These are phyloP conservation scores for Drosophila watanabei DNA, from an alignment of 1,140 invertebrate species.

Conservation along the genomic window DNA sequence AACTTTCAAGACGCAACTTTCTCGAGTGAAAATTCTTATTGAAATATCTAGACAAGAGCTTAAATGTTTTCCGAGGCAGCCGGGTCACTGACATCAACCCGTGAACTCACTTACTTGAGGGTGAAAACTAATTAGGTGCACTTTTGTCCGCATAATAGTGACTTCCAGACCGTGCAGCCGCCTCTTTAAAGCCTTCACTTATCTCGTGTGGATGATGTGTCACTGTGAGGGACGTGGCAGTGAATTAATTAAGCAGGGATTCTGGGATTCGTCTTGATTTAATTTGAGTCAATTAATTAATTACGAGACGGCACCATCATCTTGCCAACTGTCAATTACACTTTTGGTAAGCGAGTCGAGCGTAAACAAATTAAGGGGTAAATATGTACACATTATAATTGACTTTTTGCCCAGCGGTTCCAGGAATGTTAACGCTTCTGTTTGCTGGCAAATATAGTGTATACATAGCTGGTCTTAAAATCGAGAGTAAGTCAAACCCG, in stretches of 20 bases:
- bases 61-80: neutral
- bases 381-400: conserved; percentile 38
- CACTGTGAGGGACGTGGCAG: conserved; percentile 5
- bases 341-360: conserved; percentile 15
- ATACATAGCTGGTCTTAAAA: neutral
- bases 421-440: neutral
- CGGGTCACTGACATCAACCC: conserved; percentile 15
- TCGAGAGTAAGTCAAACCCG: neutral
- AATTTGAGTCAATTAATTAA: conserved; percentile 25
- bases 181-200: conserved; percentile 4
- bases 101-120: neutral
- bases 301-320: conserved; percentile 1
- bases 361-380: conserved; percentile 21
- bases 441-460: conserved; percentile 1
- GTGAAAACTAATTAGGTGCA: conserved; percentile 23
- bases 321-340: conserved; percentile 23
- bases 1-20: conserved; percentile 35
- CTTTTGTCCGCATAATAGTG: neutral
- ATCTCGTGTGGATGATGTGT: conserved; percentile 3
- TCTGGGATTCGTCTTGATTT: neutral
- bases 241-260: conserved; percentile 22
- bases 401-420: neutral
- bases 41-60: conserved; percentile 20
- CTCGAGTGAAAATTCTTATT: conserved; percentile 13
- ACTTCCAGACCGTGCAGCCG: neutral